Conservation (phyloP, 2,888 invertebrate species). For the Pheosia gnoma region DNA sequence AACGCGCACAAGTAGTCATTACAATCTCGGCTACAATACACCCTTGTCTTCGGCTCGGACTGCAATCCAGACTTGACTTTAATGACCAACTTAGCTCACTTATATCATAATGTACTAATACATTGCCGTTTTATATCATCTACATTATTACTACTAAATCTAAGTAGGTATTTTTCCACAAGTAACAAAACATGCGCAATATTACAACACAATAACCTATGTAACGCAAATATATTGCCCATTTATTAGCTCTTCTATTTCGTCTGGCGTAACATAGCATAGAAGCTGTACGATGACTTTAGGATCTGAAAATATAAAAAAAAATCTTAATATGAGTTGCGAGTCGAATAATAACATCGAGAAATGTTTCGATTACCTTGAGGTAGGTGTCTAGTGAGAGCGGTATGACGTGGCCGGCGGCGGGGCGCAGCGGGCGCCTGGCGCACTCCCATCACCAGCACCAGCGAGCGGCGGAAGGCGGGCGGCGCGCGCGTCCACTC, state of each 20-base stretch:
- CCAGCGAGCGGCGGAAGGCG: constrained; percentile 46
- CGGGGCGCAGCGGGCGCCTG: neutral
- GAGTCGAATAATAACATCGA: neutral
- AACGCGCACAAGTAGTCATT: too few species aligned
- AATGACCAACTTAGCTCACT: too few species aligned
- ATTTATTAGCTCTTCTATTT: constrained; percentile 35
- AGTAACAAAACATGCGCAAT: too few species aligned
- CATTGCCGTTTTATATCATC: too few species aligned
- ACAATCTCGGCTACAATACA: too few species aligned
- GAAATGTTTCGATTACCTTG: neutral
- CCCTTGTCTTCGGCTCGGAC: too few species aligned
- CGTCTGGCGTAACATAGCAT: constrained; percentile 65
- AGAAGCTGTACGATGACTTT: constrained; percentile 67
- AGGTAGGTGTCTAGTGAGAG: neutral
- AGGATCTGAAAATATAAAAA: constrained; percentile 54
- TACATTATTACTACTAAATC: too few species aligned
- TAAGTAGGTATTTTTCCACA: too few species aligned
- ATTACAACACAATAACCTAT: too few species aligned
- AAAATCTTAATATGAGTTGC: neutral
- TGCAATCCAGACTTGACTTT: too few species aligned
- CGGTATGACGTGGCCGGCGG: constrained; percentile 1
- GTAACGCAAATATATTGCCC: too few species aligned
- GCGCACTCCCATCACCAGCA: neutral
- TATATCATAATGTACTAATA: too few species aligned
- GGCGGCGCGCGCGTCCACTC: constrained; percentile 50